Evolutionary conservation across 2,888 invertebrate species (phyloP).

Genomic region (Acleris sparsana): DNA sequence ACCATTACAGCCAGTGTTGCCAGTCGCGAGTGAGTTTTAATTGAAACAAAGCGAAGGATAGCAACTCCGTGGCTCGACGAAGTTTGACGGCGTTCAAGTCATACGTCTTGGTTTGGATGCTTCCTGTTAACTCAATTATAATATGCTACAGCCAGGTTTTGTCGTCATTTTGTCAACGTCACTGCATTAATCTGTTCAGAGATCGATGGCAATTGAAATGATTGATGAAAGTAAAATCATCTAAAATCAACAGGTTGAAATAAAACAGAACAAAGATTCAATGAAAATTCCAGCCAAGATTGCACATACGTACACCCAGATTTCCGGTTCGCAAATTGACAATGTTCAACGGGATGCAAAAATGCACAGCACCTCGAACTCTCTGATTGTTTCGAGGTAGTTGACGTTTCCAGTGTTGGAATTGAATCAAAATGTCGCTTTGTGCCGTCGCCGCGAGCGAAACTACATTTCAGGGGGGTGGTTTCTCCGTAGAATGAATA

Average conservation of each 20-base stretch:
- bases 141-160: conserved; percentile 2
- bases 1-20: conserved; percentile 38
- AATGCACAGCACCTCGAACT: conserved; percentile 24
- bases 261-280: conserved; percentile 1
- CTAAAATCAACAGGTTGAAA: neutral
- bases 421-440: conserved; percentile 20
- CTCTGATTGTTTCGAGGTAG: conserved; percentile 24
- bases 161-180: conserved; percentile 11
- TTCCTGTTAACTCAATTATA: conserved; percentile 42
- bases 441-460: conserved; percentile 14
- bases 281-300: conserved; percentile 15
- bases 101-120: conserved; percentile 36
- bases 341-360: conserved; percentile 33
- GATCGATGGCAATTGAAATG: neutral
- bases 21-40: conserved; percentile 56
- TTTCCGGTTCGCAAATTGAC: conserved; percentile 26
- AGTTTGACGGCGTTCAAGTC: conserved; percentile 31
- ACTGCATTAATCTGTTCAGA: conserved; percentile 4
- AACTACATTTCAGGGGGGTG: conserved; percentile 16
- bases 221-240: neutral
- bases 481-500: no score
- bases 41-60: conserved; percentile 57
- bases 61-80: conserved; percentile 25
- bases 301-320: conserved; percentile 4
- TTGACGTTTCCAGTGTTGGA: conserved; percentile 32